phyloP scores from a whole-genome alignment of 2,888 invertebrate species.

The Athalia rosae region DNA sequence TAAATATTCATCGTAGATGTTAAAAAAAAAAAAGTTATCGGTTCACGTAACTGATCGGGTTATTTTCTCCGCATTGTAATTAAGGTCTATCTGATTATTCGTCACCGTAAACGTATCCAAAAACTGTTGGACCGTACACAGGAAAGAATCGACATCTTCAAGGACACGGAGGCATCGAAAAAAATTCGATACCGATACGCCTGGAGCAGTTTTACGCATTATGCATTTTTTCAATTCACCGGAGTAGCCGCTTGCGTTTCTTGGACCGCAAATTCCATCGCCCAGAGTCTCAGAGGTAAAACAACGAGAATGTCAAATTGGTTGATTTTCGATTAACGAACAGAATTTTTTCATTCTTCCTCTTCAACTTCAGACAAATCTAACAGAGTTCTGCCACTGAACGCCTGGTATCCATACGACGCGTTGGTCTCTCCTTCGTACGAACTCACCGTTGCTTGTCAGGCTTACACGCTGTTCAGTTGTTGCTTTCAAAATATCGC shows the following conservation, averaged over 20 bases:
- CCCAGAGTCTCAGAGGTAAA: slow-evolving; percentile 24
- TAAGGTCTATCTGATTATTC: slow-evolving; percentile 9
- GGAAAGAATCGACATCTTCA: neutral
- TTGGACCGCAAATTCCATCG: slow-evolving; percentile 14
- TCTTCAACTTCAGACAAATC: neutral
- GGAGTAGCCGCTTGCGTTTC: slow-evolving; percentile 2
- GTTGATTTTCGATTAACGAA: neutral
- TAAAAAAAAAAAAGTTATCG: neutral
- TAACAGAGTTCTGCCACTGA: slow-evolving; percentile 15
- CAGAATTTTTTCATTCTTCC: neutral
- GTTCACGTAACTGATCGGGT: no score
- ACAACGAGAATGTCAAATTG: neutral
- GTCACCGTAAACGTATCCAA: slow-evolving; percentile 30
- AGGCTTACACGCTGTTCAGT: neutral
- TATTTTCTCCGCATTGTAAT: neutral
- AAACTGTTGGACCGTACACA: slow-evolving; percentile 9
- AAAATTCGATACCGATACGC: slow-evolving; percentile 2
- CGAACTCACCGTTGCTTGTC: slow-evolving; percentile 8
- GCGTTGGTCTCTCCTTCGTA: slow-evolving; percentile 10
- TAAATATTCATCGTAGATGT: neutral
- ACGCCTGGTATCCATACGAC: slow-evolving; percentile 18
- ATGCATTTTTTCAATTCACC: slow-evolving; percentile 9
- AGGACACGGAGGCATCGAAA: neutral
- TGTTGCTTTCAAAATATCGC: slow-evolving; percentile 29
- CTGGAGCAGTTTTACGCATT: neutral